Conservation (phyloP, 2,797 vertebrate genomes). For the Takifugu ocellatus region DNA sequence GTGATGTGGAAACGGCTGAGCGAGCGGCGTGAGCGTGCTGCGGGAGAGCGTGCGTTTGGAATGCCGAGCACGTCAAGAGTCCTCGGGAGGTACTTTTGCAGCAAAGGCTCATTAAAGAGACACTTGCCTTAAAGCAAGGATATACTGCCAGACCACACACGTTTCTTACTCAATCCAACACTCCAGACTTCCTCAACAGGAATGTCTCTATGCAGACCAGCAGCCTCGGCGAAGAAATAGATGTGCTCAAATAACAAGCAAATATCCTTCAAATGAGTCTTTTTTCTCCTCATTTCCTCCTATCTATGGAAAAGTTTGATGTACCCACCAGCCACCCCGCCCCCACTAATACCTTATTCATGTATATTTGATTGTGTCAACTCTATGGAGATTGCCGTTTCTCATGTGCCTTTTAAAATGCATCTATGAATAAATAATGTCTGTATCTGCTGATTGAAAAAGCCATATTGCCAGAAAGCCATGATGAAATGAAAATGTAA, state of each 20-base stretch:
- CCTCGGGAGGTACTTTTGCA: conserved; percentile 68
- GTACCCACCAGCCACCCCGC: not conserved
- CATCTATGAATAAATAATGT: conserved; percentile 73
- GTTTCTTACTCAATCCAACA: conserved; percentile 7
- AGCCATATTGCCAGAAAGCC: conserved; percentile 76
- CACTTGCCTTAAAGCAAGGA: conserved; percentile 73
- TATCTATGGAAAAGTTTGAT: conserved; percentile 50
- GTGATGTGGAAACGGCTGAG: conserved; percentile 23
- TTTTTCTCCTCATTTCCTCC: conserved; percentile 20
- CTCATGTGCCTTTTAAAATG: conserved; percentile 74
- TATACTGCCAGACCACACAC: conserved; percentile 68
- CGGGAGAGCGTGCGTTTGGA: conserved; percentile 59
- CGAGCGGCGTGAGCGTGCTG: conserved; percentile 21
- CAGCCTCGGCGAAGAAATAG: conserved; percentile 14
- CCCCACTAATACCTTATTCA: conserved; percentile 55
- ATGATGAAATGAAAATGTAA: conserved; percentile 79
- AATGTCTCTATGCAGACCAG: conserved; percentile 8
- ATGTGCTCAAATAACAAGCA: conserved; percentile 21
- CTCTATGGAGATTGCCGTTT: conserved; percentile 67
- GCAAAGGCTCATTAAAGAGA: conserved; percentile 79
- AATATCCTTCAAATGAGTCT: conserved; percentile 17
- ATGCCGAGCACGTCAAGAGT: conserved; percentile 71
- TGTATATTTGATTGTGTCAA: conserved; percentile 69
- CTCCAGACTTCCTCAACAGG: conserved; percentile 19
- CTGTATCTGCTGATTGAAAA: conserved; percentile 69